Conservation (phyloP, 2,797 vertebrate genomes). For the Silurus lanzhouensis region DNA sequence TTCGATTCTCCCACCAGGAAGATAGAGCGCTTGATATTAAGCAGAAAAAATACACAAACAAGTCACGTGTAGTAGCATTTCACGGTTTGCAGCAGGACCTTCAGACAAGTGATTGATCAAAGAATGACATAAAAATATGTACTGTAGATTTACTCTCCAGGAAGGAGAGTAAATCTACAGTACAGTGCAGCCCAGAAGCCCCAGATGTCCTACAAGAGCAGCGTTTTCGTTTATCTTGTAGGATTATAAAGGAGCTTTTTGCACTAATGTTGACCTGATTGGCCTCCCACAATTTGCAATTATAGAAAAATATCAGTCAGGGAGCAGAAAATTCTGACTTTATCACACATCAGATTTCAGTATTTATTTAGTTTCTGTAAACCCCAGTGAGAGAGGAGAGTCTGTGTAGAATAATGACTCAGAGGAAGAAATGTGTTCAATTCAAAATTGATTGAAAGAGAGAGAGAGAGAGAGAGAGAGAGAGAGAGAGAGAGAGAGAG, state of each 20-base stretch:
- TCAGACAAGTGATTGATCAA: too few species aligned
- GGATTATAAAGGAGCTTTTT: not conserved
- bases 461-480: too few species aligned
- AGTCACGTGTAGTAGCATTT: not conserved
- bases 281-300: not conserved
- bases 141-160: not conserved
- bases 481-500: too few species aligned
- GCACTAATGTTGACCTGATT: not conserved
- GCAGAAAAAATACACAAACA: not conserved
- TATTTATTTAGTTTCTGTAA: not conserved
- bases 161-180: too few species aligned
- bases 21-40: not conserved
- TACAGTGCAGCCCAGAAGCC: not conserved
- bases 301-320: not conserved
- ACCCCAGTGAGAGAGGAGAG: not conserved
- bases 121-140: too few species aligned
- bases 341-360: not conserved
- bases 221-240: not conserved
- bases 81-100: too few species aligned
- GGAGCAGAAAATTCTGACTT: not conserved
- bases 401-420: not conserved
- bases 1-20: not conserved
- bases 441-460: slow-evolving; percentile 30
- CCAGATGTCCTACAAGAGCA: not conserved
- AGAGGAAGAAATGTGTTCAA: not conserved